Evolutionary conservation across 2,888 invertebrate genomes (phyloP), one percentile per base, ranked within the genome.

Genomic region (Bugula neritina): DNA sequence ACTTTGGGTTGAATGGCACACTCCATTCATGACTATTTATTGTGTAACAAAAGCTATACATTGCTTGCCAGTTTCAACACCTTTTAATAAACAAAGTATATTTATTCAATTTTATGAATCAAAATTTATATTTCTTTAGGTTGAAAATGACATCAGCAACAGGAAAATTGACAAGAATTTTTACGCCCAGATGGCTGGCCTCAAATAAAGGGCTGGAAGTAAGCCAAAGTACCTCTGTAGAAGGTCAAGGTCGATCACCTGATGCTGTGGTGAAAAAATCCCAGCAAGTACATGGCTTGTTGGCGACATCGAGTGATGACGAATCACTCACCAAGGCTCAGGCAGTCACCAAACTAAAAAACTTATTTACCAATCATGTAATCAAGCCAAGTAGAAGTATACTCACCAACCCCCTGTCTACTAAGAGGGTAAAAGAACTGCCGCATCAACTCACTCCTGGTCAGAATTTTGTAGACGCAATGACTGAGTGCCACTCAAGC

Each of bases 401-500:
- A 10, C 63, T 63, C 63, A 31, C 63, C 17, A 31, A 13, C 31
- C 63, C 21, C n/a, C 13, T 63, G 31, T 27, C 25, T 25, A 31
- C 31, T n/a, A 63, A 31, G 27, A 27, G n/a, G 27, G 13, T 13
- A 31, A 27, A 63, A 17, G 34, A 34, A 13, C 29, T 10, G 3
- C 5, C 27, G 5, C 63, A 63, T 31, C 10, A 5, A 31, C 27
- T 63, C 3, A 17, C 27, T 31, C 34, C 29, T 29, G 63, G 63
- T 10, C 63, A 63, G 63, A 31, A 10, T 2, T 63, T 63, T 10
- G 63, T 31, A 29, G 63, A 63, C 27, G 63, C 63, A 3, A 63
- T 63, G 63, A 13, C 63, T 3, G 63, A 63, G 34, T 63, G 63
- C n/a, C 63, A 63, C 63, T 31, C 63, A 2, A 63, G 63, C 27